Percentiles rank a stretch among this genome's conserved stretches.
phyloP scores from a whole-genome alignment of 2,888 invertebrate species.

The Agrochola lychnidis region DNA sequence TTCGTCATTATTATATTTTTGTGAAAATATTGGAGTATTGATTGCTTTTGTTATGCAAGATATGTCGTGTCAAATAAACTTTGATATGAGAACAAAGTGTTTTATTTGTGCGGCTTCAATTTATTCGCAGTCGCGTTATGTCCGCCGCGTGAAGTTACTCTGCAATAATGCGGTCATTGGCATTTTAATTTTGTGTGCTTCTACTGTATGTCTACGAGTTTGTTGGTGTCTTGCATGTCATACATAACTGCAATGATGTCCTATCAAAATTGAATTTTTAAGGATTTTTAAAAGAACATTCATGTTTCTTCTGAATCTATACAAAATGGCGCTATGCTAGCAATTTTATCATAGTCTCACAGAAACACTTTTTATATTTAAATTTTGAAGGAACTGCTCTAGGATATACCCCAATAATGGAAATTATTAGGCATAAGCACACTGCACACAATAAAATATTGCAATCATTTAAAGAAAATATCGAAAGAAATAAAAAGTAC shows the following conservation, averaged over 20 bases:
- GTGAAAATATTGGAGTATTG: conserved; percentile 24
- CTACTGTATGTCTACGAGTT: conserved; percentile 6
- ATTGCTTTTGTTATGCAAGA: conserved; percentile 47
- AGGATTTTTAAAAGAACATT: neutral
- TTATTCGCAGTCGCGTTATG: conserved; percentile 28
- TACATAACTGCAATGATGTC: neutral
- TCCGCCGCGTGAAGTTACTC: conserved; percentile 25
- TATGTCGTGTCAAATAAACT: conserved; percentile 68
- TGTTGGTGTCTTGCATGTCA: conserved; percentile 16
- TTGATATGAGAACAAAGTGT: conserved; percentile 63
- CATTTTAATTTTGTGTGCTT: conserved; percentile 22
- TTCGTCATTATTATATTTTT: conserved; percentile 25
- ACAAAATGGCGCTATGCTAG: neutral
- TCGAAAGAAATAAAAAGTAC: conserved; percentile 1
- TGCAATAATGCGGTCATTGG: conserved; percentile 52
- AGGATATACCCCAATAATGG: neutral
- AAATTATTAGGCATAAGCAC: conserved; percentile 21
- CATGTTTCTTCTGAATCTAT: neutral
- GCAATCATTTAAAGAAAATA: neutral
- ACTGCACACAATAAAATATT: conserved; percentile 16
- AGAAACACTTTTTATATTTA: neutral
- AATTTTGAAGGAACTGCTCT: neutral
- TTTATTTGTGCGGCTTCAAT: conserved; percentile 67
- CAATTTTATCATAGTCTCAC: neutral
- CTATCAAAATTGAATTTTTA: neutral